Percentiles rank a stretch among this genome's conserved stretches.
Conservation (phyloP, 1,140 invertebrate species). For the Drosophila quadrilineata region DNA sequence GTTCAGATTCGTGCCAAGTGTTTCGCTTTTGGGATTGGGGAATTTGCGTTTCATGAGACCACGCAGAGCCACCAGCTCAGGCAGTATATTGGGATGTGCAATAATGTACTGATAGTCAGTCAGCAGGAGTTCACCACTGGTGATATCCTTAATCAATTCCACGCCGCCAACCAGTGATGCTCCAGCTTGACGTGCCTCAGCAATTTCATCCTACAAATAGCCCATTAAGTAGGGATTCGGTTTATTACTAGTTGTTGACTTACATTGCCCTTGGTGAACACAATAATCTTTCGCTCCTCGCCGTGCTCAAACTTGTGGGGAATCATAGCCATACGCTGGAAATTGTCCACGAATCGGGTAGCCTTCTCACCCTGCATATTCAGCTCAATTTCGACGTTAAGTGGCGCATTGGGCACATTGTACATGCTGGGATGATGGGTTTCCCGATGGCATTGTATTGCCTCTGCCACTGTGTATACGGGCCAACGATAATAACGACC, state of each 20-base stretch:
- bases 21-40: conserved; percentile 86
- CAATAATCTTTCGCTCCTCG: conserved; percentile 85
- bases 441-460: conserved; percentile 88
- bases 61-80: conserved; percentile 87
- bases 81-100: conserved; percentile 89
- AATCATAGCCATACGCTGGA: conserved; percentile 84
- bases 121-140: conserved; percentile 86
- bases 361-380: conserved; percentile 85
- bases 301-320: conserved; percentile 86
- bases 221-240: background rate
- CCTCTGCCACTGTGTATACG: conserved; percentile 86
- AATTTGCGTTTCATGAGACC: conserved; percentile 89
- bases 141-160: conserved; percentile 88
- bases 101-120: conserved; percentile 89
- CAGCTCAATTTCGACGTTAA: conserved; percentile 87
- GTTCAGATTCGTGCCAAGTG: conserved; percentile 85
- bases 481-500: conserved; percentile 84
- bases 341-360: conserved; percentile 85
- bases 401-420: conserved; percentile 85
- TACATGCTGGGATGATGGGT: conserved; percentile 89
- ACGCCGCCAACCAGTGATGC: conserved; percentile 86
- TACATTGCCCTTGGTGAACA: conserved; percentile 85
- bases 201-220: conserved; percentile 82
- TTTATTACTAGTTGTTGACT: background rate
- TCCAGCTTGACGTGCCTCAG: conserved; percentile 85